phyloP scores from a whole-genome alignment of 1,140 invertebrate genomes.

The Thaumetopoea pityocampa region DNA sequence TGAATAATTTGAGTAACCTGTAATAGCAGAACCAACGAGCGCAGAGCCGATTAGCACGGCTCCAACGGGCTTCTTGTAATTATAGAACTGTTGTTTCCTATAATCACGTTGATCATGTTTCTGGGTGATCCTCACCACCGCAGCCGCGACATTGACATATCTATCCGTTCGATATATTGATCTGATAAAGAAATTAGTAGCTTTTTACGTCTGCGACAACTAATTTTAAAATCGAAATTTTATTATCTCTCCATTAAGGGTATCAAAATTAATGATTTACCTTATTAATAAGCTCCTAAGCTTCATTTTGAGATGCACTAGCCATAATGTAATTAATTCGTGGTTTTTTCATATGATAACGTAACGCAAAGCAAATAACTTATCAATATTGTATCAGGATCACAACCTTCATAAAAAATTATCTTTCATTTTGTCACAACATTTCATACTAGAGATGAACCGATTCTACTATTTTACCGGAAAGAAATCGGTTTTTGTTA shows the following conservation, averaged over 20 bases:
- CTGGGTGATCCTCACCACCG: constrained; percentile 22
- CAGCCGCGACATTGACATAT: constrained; percentile 23
- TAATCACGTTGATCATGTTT: constrained; percentile 17
- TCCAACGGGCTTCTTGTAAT: constrained; percentile 17
- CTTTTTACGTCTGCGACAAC: neutral
- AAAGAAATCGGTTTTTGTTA: no score
- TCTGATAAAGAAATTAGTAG: constrained; percentile 18
- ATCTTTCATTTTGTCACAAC: no score
- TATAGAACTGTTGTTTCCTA: constrained; percentile 13
- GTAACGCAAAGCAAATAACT: no score
- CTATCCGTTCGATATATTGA: constrained; percentile 28
- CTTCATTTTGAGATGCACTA: constrained; percentile 24
- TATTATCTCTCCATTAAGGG: no score
- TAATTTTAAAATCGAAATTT: neutral
- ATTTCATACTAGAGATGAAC: no score
- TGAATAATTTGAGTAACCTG: no score
- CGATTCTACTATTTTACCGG: no score
- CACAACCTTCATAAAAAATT: no score
- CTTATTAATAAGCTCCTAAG: constrained; percentile 30
- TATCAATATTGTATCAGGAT: no score
- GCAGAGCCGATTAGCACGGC: constrained; percentile 37
- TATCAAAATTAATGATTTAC: constrained; percentile 30
- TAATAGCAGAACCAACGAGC: constrained; percentile 29
- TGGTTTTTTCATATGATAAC: no score
- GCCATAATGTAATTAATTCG: neutral